Percentiles rank a stretch among this genome's conserved stretches.
These are phyloP conservation scores for Oreochromis grahami DNA, from an alignment of 2,797 vertebrate species.

Conservation along the genomic window DNA sequence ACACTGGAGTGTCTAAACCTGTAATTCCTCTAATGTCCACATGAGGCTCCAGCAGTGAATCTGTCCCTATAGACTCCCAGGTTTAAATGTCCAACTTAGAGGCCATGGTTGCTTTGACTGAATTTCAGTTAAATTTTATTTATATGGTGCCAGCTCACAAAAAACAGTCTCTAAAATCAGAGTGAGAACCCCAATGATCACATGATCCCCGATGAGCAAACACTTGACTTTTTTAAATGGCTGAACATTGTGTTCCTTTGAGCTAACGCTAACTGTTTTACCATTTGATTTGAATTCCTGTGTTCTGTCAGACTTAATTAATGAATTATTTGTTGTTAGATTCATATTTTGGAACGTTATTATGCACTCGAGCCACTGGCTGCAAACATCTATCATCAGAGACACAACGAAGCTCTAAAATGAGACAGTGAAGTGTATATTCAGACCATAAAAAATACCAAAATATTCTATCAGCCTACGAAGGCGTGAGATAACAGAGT, in stretches of 20 bases:
- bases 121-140: background rate
- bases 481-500: background rate
- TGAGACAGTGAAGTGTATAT: background rate
- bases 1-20: background rate
- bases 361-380: background rate
- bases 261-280: background rate
- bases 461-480: background rate
- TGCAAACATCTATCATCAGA: background rate
- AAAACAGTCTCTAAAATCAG: background rate
- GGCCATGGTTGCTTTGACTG: background rate
- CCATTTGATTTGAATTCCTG: background rate
- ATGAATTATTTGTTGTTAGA: background rate
- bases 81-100: background rate
- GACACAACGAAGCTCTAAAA: background rate
- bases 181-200: background rate
- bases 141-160: background rate
- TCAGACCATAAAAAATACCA: background rate
- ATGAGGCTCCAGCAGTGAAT: background rate
- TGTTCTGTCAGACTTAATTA: background rate
- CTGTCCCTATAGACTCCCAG: background rate
- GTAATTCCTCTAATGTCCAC: background rate
- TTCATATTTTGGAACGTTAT: background rate
- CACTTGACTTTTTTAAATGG: background rate
- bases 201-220: background rate
- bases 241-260: background rate